Conservation (phyloP, 2,113 vertebrate genomes). For the Onychorhynchus coronatus region DNA sequence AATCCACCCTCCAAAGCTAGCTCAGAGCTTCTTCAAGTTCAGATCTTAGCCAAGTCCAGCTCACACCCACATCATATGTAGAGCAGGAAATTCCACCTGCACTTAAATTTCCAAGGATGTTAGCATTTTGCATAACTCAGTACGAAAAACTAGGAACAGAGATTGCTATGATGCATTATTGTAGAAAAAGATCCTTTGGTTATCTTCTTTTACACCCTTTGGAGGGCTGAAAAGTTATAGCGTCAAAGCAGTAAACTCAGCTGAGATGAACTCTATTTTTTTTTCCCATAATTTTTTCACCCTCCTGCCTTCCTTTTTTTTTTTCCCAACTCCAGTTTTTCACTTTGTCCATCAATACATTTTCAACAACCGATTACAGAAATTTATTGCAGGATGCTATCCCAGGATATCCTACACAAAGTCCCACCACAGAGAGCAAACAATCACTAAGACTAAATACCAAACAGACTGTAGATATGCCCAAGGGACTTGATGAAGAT, state of each 20-base stretch:
- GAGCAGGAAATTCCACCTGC: neutral
- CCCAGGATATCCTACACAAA: neutral
- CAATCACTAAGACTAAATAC: neutral
- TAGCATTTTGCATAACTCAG: neutral
- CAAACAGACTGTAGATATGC: neutral
- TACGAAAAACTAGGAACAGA: neutral
- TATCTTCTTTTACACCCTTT: neutral
- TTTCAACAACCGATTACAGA: neutral
- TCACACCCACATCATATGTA: neutral
- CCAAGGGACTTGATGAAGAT: neutral
- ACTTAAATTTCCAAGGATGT: neutral
- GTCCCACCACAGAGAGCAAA: neutral
- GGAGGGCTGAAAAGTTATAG: neutral
- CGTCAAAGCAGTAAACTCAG: neutral
- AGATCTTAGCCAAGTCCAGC: neutral
- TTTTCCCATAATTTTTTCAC: neutral
- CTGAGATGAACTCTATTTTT: neutral
- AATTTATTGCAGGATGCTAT: neutral
- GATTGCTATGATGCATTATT: neutral
- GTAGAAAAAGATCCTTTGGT: neutral
- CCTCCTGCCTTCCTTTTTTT: rapidly evolving
- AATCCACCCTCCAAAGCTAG: neutral
- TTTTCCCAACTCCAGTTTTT: neutral
- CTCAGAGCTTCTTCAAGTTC: neutral
- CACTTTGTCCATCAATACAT: neutral